A percentile compares a stretch with the other conserved stretches of the same genome.
These are phyloP conservation scores for Osmerus eperlanus DNA, from an alignment of 2,113 vertebrate species.

Conservation along the genomic window DNA sequence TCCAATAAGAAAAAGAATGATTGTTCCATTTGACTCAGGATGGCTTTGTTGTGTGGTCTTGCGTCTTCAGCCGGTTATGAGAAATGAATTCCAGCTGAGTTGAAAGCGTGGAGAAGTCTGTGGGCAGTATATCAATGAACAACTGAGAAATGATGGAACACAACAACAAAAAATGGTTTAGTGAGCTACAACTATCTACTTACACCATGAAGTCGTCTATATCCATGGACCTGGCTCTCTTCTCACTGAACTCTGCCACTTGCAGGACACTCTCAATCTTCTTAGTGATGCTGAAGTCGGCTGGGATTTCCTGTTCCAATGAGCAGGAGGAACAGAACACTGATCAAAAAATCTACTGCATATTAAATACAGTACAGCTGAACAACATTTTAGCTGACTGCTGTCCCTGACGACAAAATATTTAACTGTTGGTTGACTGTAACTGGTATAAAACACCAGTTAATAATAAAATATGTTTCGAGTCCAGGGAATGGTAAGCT, in stretches of 20 bases:
- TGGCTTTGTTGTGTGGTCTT: not conserved
- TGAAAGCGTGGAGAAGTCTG: conserved; percentile 93
- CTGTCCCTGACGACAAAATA: too few species aligned
- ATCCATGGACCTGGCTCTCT: conserved; percentile 92
- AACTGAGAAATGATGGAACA: not conserved
- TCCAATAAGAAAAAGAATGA: not conserved
- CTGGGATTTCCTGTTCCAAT: conserved; percentile 78
- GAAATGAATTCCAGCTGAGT: conserved; percentile 93
- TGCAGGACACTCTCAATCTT: conserved; percentile 85
- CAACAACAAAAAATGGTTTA: not conserved
- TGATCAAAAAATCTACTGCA: not conserved
- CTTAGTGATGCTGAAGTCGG: conserved; percentile 87
- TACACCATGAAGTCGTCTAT: conserved; percentile 98
- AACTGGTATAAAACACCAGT: too few species aligned
- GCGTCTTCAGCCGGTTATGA: conserved; percentile 64
- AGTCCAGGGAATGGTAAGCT: not conserved
- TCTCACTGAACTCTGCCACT: conserved; percentile 82
- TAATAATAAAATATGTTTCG: not conserved
- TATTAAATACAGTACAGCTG: too few species aligned
- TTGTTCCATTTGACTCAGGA: too few species aligned
- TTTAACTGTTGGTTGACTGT: too few species aligned
- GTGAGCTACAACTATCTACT: conserved; percentile 22
- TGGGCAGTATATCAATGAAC: conserved; percentile 24
- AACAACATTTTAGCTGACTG: too few species aligned
- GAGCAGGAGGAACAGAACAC: not conserved